A percentile compares a stretch with the other conserved stretches of the same genome.
These are phyloP conservation scores for Margarornis squamiger DNA, from an alignment of 2,797 vertebrate genomes.

Conservation along the genomic window DNA sequence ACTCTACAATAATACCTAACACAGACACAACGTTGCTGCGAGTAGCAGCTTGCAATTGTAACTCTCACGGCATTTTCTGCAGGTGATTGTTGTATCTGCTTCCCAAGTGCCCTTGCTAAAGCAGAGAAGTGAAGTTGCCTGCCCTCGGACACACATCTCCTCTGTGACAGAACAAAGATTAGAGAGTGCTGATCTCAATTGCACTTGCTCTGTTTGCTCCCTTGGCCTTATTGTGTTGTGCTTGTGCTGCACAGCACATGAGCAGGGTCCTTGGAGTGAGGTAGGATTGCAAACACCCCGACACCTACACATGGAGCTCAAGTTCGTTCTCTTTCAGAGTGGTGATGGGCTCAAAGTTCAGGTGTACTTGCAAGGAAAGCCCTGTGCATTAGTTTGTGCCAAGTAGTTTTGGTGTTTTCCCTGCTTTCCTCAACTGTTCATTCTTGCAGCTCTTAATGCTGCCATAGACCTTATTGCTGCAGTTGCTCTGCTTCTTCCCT, in stretches of 20 bases:
- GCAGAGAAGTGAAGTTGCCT: background rate
- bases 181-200: accelerated
- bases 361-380: background rate
- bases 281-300: background rate
- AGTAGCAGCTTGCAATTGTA: background rate
- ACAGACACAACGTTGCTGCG: background rate
- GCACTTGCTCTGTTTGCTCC: background rate
- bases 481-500: background rate
- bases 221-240: background rate
- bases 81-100: background rate
- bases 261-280: background rate
- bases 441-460: background rate
- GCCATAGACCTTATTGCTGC: background rate
- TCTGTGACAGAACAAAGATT: background rate
- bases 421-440: background rate
- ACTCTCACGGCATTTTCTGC: background rate
- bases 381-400: background rate
- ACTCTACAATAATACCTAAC: background rate
- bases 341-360: background rate
- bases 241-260: accelerated
- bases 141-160: background rate
- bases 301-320: background rate
- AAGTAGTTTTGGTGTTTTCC: background rate
- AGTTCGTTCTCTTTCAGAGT: background rate
- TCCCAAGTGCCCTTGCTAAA: background rate